Evolutionary conservation across 1,140 invertebrate species (phyloP).

Genomic region (Lethrus apterus): DNA sequence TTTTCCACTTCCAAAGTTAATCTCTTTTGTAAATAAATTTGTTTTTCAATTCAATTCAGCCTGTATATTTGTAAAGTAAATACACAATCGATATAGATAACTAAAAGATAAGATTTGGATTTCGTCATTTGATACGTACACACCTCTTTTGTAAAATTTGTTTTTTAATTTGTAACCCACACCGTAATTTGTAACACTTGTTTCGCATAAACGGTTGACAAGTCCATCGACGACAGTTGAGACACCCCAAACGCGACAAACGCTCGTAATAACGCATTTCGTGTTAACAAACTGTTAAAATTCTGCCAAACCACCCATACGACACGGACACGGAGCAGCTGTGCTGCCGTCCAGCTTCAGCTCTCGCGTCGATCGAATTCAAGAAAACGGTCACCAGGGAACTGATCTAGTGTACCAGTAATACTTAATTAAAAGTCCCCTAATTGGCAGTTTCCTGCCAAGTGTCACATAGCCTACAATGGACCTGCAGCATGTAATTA

Average conservation of each 20-base stretch:
- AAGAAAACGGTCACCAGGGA: constrained; percentile 13
- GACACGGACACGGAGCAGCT: constrained; percentile 22
- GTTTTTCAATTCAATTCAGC: too few species aligned
- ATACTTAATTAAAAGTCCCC: constrained; percentile 23
- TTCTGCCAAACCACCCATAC: constrained; percentile 26
- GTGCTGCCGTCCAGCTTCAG: constrained; percentile 18
- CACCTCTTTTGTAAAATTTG: too few species aligned
- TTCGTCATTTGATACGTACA: too few species aligned
- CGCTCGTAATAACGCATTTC: constrained; percentile 22
- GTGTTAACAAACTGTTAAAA: constrained; percentile 30
- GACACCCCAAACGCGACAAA: constrained; percentile 20
- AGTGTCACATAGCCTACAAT: constrained; percentile 23
- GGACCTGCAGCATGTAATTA: constrained; percentile 22
- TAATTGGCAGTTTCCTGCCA: constrained; percentile 31
- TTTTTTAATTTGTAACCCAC: too few species aligned
- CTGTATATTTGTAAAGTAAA: too few species aligned
- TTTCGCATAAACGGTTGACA: too few species aligned
- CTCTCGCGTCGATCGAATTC: constrained; percentile 5
- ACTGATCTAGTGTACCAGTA: constrained; percentile 18
- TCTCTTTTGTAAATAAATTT: too few species aligned
- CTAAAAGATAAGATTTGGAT: too few species aligned
- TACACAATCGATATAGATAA: too few species aligned
- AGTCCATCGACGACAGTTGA: constrained; percentile 17
- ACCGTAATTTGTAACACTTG: too few species aligned
- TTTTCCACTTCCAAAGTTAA: too few species aligned